phyloP scores from a whole-genome alignment of 2,888 invertebrate genomes.

The Ophion ellenae region DNA sequence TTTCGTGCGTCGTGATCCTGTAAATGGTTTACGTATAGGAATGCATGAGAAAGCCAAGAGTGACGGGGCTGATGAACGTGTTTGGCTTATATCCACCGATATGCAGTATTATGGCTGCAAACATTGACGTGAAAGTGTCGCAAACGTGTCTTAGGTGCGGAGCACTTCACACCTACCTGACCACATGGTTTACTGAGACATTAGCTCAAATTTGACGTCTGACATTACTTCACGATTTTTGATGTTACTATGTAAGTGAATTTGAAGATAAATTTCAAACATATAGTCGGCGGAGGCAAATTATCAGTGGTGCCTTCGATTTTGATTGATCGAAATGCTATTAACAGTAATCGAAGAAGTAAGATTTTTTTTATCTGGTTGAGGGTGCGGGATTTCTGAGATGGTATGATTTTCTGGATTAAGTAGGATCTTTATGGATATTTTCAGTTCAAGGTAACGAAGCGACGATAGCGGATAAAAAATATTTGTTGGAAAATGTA shows the following conservation, averaged over 20 bases:
- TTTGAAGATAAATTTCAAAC: too few species aligned
- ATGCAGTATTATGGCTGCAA: conserved; percentile 6
- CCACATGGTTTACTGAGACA: neutral
- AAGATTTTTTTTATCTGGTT: neutral
- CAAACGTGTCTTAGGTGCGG: conserved; percentile 16
- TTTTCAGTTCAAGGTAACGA: neutral
- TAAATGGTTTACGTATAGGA: conserved; percentile 50
- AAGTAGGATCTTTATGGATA: too few species aligned
- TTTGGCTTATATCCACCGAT: conserved; percentile 59
- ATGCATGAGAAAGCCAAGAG: conserved; percentile 62
- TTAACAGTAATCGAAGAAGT: neutral
- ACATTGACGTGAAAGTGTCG: conserved; percentile 58
- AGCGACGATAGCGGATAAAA: neutral
- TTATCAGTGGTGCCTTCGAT: too few species aligned
- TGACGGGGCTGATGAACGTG: conserved; percentile 55
- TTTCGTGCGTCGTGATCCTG: conserved; percentile 46
- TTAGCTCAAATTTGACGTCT: conserved; percentile 1
- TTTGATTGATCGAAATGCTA: neutral
- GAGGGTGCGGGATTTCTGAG: neutral
- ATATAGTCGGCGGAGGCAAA: too few species aligned
- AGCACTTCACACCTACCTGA: conserved; percentile 27
- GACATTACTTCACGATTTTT: neutral
- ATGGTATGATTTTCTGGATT: too few species aligned
- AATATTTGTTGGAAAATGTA: neutral
- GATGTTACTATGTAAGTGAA: too few species aligned